Base-by-base conservation (phyloP, 1,140 invertebrate species). In the Heliconius congener region DNA sequence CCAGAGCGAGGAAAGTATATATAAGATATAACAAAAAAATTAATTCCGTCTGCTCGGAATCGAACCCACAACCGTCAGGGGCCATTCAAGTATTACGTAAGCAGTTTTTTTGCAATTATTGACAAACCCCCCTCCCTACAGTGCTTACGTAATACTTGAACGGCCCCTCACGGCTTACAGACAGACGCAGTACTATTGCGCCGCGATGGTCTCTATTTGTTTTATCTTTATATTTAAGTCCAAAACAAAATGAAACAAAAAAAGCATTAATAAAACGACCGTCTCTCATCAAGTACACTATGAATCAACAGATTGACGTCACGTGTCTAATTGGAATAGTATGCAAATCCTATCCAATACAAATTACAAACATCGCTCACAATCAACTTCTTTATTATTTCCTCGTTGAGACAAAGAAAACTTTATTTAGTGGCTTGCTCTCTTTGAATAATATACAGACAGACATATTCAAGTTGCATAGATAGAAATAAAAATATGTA, bases 271-370 rank as follows among this genome's bases (percentile, higher is more conserved):
- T 30, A 66, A 16, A 66, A 5, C 23, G 60, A n/a, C 27, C 11
- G 13, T 66, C 60, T 23, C 23, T 66, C 23, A 30, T 11, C 60
- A n/a, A 66, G 27, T 30, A 30, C 27, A 30, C 0, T 66, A 66
- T 66, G 60, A 66, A 30, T 66, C 60, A 66, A 66, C 60, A 27
- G 60, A 66, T 11, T 66, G 60, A 66, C 60, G 60, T 66, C 60
- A 66, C 60, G 27, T 27, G 27, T 66, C 23, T 66, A 66, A 66
- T 66, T 66, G 60, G 60, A 66, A 66, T n/a, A 66, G 60, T 66
- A 66, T 66, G 60, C 60, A 66, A 66, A 66, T 30, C 60, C 23
- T n/a, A 66, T 66, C 60, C 60, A 9, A 66, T 66, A 66, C 27
- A 66, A 30, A 57, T 57, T 57, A 23, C 2, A 19, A 57, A 66